Evolutionary conservation across 2,797 vertebrate genomes (phyloP), one percentile per base, ranked within the genome.

Genomic region (Podarcis lilfordi): DNA sequence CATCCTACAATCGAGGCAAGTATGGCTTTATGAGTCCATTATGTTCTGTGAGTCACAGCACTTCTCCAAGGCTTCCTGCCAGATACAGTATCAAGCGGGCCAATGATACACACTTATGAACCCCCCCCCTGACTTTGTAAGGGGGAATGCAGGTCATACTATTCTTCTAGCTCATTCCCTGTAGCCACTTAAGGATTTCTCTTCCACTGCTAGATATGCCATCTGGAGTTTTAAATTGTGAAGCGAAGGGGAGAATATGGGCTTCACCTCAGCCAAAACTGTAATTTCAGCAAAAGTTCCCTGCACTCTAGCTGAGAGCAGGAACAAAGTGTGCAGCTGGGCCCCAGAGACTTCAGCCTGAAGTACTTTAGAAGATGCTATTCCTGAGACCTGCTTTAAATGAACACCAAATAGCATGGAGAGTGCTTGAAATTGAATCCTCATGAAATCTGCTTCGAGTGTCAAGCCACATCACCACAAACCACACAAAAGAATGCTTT

Each of bases 41-140:
- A 80, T 66, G 40, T 79, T 82, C 76, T n/a, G 66, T 83, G 75
- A 79, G 55, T 89, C 35, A 37, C 32, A 89, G 17, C 68, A 79
- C 35, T 89, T 82, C 2, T 13, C n/a, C 69, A 87, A 64, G 59
- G 27, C 59, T 82, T 61, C 76, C 84, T 88, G 21, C 27, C 75
- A 81, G 43, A 55, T 78, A 68, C 8, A 68, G 8, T 27, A 69
- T 32, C 19, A 69, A 37, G 27, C 9, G 27, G 61, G 74, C 10
- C 61, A 69, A 5, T 68, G 55, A 77, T 68, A 15, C 19, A 80
- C 55, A 72, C 69, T 71, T 72, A 17, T 72, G 45, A n/a, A 35
- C 19, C 17, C 21, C 40, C 1, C 8, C 10, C 50, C n/a, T 15
- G 69, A 77, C 68, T 19, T 19, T 37, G 15, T 35, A 82, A 66